A percentile compares a stretch with the other conserved stretches of the same genome.
These are phyloP conservation scores for Pristiophorus japonicus DNA, from an alignment of 2,113 vertebrate species.

Conservation along the genomic window DNA sequence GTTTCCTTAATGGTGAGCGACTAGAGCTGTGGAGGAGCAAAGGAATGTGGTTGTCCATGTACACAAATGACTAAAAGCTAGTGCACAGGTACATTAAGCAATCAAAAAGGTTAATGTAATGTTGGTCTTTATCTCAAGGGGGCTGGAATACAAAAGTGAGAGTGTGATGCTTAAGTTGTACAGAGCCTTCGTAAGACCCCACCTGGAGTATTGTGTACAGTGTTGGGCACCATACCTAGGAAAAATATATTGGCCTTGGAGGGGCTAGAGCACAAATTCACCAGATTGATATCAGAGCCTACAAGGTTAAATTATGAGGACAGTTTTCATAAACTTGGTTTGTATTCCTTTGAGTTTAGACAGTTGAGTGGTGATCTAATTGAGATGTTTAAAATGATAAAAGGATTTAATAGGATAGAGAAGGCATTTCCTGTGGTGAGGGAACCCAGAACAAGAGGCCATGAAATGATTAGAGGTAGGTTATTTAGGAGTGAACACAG, in stretches of 20 bases:
- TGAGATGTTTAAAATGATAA: neutral
- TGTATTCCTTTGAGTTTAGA: neutral
- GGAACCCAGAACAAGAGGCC: neutral
- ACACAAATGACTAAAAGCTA: neutral
- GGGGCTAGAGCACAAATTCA: too few relatives aligned
- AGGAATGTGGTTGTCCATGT: neutral
- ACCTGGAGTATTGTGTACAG: neutral
- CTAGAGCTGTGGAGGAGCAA: neutral
- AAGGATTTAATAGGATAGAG: neutral
- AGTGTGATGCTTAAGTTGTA: neutral
- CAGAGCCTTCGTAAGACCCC: neutral
- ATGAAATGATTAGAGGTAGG: neutral
- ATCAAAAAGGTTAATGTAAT: neutral
- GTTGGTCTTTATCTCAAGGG: neutral
- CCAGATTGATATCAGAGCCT: neutral
- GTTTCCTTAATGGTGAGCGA: neutral
- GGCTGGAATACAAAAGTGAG: neutral
- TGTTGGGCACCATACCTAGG: neutral
- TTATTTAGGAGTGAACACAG: neutral
- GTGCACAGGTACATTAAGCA: too few relatives aligned
- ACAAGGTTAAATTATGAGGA: neutral
- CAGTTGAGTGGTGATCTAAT: too few relatives aligned
- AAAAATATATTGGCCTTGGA: too few relatives aligned
- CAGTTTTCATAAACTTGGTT: neutral
- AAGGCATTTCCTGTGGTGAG: neutral